Conservation (phyloP, 1,140 invertebrate species). For the Halictus rubicundus region DNA sequence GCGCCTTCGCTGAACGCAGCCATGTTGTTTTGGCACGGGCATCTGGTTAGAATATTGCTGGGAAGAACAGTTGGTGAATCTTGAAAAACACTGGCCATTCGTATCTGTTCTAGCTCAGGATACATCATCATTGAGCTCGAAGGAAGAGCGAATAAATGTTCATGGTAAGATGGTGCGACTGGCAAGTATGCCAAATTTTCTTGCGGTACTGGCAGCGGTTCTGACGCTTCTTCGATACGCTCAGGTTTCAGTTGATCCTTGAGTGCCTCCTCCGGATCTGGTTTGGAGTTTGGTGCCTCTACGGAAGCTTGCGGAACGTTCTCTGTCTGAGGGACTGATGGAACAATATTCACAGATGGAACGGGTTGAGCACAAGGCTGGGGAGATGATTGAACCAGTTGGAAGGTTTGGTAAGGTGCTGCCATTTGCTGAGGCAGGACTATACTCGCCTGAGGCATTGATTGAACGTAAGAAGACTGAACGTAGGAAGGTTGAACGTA, state of each 20-base stretch:
- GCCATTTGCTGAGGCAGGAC: not conserved
- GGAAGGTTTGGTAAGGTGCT: not conserved
- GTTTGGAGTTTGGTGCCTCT: not conserved
- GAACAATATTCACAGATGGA: not conserved
- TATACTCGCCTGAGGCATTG: conserved; percentile 9
- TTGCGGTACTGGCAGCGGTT: not conserved
- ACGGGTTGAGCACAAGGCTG: not conserved
- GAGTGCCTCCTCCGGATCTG: not conserved
- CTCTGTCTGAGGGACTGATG: not conserved
- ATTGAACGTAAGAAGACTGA: not conserved
- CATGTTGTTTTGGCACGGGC: not conserved
- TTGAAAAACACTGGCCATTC: not conserved
- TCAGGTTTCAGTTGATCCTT: not conserved
- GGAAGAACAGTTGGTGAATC: not conserved
- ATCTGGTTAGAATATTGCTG: not conserved
- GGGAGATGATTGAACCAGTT: conserved; percentile 7
- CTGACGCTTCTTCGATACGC: not conserved
- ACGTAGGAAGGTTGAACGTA: too few species aligned
- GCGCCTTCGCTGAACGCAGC: not conserved
- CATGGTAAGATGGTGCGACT: not conserved
- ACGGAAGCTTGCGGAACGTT: too few species aligned
- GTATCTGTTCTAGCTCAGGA: not conserved
- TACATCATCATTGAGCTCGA: not conserved
- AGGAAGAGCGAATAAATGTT: not conserved
- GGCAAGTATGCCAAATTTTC: not conserved